Conservation (phyloP, 2,113 vertebrate genomes). For the Rhinolophus ferrumequinum region DNA sequence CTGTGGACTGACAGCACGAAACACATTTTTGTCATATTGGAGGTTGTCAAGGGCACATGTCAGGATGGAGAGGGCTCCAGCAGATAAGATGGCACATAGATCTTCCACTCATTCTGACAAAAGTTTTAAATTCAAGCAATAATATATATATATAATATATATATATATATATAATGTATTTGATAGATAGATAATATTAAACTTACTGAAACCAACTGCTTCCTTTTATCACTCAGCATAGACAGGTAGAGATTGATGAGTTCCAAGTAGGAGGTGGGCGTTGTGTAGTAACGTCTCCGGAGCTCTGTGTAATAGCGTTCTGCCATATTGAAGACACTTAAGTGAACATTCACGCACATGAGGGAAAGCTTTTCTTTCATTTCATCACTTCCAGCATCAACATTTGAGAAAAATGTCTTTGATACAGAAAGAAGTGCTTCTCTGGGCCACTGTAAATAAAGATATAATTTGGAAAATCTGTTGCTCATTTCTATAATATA, state of each 20-base stretch:
- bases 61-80: not conserved
- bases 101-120: not conserved
- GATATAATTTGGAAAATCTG: not conserved
- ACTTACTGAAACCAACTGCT: conserved; percentile 87
- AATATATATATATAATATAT: not conserved
- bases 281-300: conserved; percentile 90
- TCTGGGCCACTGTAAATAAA: conserved; percentile 86
- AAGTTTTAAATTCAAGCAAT: conserved; percentile 22
- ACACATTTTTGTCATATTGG: not conserved
- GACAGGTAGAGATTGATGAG: conserved; percentile 92
- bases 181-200: not conserved
- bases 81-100: not conserved
- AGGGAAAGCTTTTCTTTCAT: conserved; percentile 88
- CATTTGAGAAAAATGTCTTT: conserved; percentile 87
- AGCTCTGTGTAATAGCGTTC: conserved; percentile 89
- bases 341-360: conserved; percentile 92
- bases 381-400: conserved; percentile 86
- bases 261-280: conserved; percentile 92
- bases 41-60: not conserved
- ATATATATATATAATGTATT: too few species aligned
- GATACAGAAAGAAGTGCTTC: conserved; percentile 92
- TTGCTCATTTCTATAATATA: not conserved
- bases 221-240: conserved; percentile 89
- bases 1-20: not conserved
- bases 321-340: conserved; percentile 89